Evolutionary conservation across 2,113 vertebrate genomes (phyloP), one percentile per base, ranked within the genome.

Genomic region (Turnix velox): DNA sequence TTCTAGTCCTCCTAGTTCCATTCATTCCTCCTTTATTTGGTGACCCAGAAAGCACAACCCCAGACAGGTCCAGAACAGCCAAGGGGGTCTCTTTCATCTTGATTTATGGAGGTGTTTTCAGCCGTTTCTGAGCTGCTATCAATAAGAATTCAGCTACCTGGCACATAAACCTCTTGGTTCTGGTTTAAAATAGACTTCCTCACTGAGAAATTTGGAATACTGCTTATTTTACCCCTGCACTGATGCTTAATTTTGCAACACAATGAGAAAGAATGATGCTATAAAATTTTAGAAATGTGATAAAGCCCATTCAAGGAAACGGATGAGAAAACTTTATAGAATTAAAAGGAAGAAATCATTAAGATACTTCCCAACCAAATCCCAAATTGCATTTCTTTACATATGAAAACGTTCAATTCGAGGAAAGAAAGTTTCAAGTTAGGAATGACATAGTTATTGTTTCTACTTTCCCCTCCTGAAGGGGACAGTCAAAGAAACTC

Each of bases 351-450:
- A 74, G 33, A 77, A 92, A 84, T 84, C 27, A 39, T 58, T 69
- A 90, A 68, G 40, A 59, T 93, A 72, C 61, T 31, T 33, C 65
- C 78, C 33, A 72, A 58, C 37, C 39, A 57, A 51, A 77, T 83
- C 82, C 54, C 84, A 85, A 83, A 90, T 10, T 48, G 61, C 51
- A 74, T 79, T 89, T 79, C 54, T 83, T 92, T 76, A 71, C n/a
- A n/a, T 40, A 92, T 18, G 71, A 94, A 89, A 89, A 76, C 71
- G 66, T 54, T 74, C 51, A 52, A 22, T 80, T 83, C 63, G 54
- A 93, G 61, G 80, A 86, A 95, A 87, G 76, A 88, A 89, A 94
- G 96, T 92, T 95, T 92, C 33, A 37, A 95, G 52, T 93, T 66
- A n/a, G 49, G 52, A 92, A 89, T 92, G 93, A 93, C 90, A 90